Base-by-base conservation (phyloP, 1,140 invertebrate genomes). In the Teleogryllus occipitalis region DNA sequence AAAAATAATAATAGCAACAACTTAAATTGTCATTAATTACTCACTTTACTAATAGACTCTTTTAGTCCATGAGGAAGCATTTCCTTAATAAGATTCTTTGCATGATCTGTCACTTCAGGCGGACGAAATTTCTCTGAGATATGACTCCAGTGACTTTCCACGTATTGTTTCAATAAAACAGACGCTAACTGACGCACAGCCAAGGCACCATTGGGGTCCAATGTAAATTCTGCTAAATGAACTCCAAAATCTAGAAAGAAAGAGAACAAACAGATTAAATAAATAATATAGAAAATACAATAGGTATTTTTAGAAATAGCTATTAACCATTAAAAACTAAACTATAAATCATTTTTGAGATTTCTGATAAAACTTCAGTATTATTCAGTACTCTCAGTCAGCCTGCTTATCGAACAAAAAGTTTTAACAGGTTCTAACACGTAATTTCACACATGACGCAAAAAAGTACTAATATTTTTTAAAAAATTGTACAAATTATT, bases 91-190 rank as follows among this genome's bases (percentile, higher is more conserved):
- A 86, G 89, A 73, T 87, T 88, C 84, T 94, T 94, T 78, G 90
- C 87, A 85, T 89, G 79, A 79, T 88, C 83, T 81, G 89, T 86
- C 80, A 90, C 85, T 85, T 92, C 91, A 10, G 92, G 92, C 8
- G 87, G 83, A 47, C 88, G 84, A 83, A 90, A 93, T 84, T 91
- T 92, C 72, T 93, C 90, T 14, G 89, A 86, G 39, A 87, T 78
- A 72, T 87, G 83, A 81, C 85, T 88, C 94, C 93, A 95, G 84
- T 94, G 93, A 72, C 87, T 88, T 83, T 94, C 91, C 27, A 94
- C 91, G 87, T 94, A 95, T 80, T 94, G 92, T 78, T 92, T 93
- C 15, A 95, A 86, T 77, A 95, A 85, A 22, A 95, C 90, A 22
- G 92, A 93, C 0, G 93, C 90, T 79, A 95, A 85, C 84, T 95